Conservation (phyloP, 30 jellyfish, hydroid and myxozoan genomes). For the Pseudorhiza aurosa region DNA sequence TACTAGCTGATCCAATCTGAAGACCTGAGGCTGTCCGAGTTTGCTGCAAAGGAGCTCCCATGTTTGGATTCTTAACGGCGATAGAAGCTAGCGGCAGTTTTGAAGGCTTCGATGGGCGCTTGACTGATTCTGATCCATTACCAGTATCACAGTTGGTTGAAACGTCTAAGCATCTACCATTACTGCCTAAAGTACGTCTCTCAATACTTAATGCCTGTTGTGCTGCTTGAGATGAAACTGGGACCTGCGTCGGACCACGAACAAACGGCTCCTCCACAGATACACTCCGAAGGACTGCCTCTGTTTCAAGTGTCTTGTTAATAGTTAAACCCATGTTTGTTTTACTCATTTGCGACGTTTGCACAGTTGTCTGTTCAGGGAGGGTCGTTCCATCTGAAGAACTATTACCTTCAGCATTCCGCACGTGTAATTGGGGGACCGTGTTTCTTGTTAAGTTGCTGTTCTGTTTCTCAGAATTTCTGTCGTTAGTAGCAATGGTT, state of each 20-base stretch:
- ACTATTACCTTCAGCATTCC: not conserved
- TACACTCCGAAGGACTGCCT: not conserved
- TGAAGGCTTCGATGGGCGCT: not conserved
- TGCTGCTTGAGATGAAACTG: not conserved
- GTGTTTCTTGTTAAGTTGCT: too few relatives aligned
- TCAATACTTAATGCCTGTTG: not conserved
- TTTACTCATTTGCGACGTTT: not conserved
- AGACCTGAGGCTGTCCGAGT: not conserved
- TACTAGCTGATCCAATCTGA: constrained; percentile 3
- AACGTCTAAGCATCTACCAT: too few relatives aligned
- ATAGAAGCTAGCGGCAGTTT: not conserved
- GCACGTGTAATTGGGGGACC: too few relatives aligned
- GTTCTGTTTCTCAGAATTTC: too few relatives aligned
- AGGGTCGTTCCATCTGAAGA: too few relatives aligned
- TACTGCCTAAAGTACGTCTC: too few relatives aligned
- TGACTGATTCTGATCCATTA: not conserved
- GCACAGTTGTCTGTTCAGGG: not conserved
- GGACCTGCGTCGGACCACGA: not conserved
- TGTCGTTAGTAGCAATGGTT: too few relatives aligned
- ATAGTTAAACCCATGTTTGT: not conserved
- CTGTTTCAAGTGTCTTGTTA: not conserved
- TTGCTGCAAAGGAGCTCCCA: not conserved
- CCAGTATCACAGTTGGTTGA: too few relatives aligned
- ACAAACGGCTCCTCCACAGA: constrained; percentile 1
- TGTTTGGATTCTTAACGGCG: not conserved